phyloP scores from a whole-genome alignment of 2,113 vertebrate species.

The Erythrolamprus reginae region DNA sequence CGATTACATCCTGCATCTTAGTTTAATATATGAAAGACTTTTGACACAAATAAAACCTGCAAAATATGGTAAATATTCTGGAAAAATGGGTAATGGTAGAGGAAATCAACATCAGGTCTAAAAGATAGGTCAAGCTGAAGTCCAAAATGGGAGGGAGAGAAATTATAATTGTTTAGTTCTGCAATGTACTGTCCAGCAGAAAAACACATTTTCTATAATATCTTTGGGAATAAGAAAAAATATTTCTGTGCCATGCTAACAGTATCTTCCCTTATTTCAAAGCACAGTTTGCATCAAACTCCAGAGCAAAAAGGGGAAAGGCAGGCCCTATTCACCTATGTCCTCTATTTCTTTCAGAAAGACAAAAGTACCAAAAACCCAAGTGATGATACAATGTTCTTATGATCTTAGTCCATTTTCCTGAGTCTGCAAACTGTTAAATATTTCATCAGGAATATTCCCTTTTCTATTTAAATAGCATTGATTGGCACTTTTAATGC shows the following conservation, averaged over 20 bases:
- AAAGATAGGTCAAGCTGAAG: neutral
- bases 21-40: neutral
- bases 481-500: neutral
- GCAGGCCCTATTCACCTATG: neutral
- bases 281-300: neutral
- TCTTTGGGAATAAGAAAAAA: neutral
- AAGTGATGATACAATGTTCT: neutral
- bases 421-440: neutral
- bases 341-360: neutral
- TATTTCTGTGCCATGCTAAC: neutral
- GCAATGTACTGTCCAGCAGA: neutral
- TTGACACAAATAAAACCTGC: neutral
- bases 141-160: neutral
- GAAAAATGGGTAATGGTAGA: neutral
- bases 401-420: neutral
- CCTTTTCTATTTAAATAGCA: neutral
- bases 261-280: neutral
- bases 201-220: neutral
- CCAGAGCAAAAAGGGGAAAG: neutral
- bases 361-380: neutral
- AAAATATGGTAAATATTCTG: neutral
- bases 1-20: neutral
- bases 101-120: neutral
- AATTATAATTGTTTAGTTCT: neutral
- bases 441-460: neutral